phyloP scores from a whole-genome alignment of 2,113 vertebrate genomes.

The Bothrops jararaca region DNA sequence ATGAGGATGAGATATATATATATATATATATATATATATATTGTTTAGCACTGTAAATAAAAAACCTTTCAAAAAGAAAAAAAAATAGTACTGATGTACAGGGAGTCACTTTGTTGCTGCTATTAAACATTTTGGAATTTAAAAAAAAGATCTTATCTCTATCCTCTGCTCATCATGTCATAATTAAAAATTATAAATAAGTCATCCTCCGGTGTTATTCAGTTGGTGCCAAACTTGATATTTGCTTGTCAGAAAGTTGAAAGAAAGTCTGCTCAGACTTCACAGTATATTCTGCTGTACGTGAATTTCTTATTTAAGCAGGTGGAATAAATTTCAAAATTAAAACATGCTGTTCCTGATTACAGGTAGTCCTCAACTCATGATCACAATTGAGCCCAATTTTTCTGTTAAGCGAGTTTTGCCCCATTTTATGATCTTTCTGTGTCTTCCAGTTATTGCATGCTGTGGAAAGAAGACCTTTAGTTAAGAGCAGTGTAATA shows the following conservation, averaged over 20 bases:
- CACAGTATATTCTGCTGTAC: background rate
- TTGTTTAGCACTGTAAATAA: no score
- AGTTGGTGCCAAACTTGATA: background rate
- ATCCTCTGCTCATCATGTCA: no score
- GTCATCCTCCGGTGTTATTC: background rate
- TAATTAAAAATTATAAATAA: background rate
- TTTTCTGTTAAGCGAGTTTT: background rate
- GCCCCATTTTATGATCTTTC: background rate
- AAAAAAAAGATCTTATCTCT: background rate
- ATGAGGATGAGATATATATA: no score
- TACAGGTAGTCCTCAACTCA: background rate
- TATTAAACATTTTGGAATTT: background rate
- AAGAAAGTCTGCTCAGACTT: background rate
- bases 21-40: no score
- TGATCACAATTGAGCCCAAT: background rate
- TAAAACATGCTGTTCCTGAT: background rate
- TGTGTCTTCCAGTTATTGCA: conserved; percentile 63
- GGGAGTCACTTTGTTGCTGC: background rate
- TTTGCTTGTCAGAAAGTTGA: background rate
- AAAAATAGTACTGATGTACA: background rate
- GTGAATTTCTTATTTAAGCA: background rate
- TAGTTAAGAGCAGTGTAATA: conserved; percentile 66
- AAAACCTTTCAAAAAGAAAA: no score
- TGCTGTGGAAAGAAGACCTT: conserved; percentile 67
- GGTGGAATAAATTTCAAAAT: background rate